Percentiles rank a stretch among this genome's conserved stretches.
These are phyloP conservation scores for Lemur catta DNA, from an alignment of 2,797 vertebrate species.

Conservation along the genomic window DNA sequence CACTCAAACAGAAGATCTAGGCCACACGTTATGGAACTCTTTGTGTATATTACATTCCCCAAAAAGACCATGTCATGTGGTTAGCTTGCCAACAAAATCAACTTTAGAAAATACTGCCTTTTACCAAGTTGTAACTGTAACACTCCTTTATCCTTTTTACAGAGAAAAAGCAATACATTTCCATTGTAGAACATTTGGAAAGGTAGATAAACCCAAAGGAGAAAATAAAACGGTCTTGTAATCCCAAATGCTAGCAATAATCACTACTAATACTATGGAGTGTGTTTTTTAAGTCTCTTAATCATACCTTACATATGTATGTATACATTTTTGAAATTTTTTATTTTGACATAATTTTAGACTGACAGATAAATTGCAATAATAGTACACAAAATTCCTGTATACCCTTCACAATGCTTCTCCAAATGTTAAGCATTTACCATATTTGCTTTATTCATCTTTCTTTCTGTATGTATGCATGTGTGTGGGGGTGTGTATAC, in stretches of 20 bases:
- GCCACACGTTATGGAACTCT: not conserved
- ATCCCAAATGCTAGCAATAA: not conserved
- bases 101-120: not conserved
- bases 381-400: not conserved
- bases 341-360: slow-evolving; percentile 24
- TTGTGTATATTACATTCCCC: not conserved
- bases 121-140: not conserved
- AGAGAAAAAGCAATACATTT: slow-evolving; percentile 8
- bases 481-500: not conserved
- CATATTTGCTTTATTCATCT: not conserved
- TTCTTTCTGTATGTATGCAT: not conserved
- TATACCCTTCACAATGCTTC: not conserved
- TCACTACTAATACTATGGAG: not conserved
- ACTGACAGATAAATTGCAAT: not conserved
- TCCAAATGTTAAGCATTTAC: not conserved
- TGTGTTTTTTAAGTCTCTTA: slow-evolving; percentile 1
- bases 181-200: not conserved
- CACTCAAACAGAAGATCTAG: not conserved
- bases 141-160: not conserved
- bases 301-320: not conserved
- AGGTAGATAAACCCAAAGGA: not conserved
- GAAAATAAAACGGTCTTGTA: not conserved
- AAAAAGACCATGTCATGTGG: not conserved
- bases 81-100: not conserved
- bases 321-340: not conserved